Base-by-base conservation (phyloP, 2,113 vertebrate genomes). In the Cettia cetti region DNA sequence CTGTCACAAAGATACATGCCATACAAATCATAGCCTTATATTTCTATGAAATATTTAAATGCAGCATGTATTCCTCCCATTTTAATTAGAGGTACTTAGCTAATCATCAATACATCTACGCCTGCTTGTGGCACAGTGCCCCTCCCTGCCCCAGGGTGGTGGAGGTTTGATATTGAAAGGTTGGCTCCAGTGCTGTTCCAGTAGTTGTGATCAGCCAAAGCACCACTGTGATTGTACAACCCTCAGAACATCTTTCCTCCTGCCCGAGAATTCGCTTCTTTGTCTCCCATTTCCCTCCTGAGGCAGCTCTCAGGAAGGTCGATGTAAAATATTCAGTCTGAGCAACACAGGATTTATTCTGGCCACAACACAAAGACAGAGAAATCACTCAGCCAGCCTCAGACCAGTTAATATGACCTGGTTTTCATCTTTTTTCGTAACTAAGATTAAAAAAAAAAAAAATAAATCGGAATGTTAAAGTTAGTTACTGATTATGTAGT, bases 61-160 rank as follows among this genome's bases (percentile, higher is more conserved):
- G 40, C 31, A 78, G 60, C 45, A 47, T 39, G 15, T 56, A 50
- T 76, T 74, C n/a, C 27, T 64, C 37, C 8, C 6, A 12, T 80
- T 90, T 80, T 80, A 86, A 72, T 65, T 45, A 21, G 37, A 88
- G 30, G 2, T 35, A 28, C 27, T 85, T 54, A 39, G 21, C 4
- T 59, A 42, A 82, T 59, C 30, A 59, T 21, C 26, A 66, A 3
- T 1, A 0, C 23, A 11, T n/a, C 44, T n/a, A 2, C 10, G 26
- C 3, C 3, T 49, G 2, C 57, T n/a, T 50, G 63, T 22, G 59
- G 24, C n/a, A 22, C 66, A 26, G 24, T 45, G 45, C 18, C 70
- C 23, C 24, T 88, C n/a, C 76, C 45, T 61, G 33, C 11, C 53
- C 59, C 10, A 20, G 22, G 37, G 24, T 49, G 23, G 16, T 31